Percentiles rank a stretch among this genome's conserved stretches.
Evolutionary conservation across 2,113 vertebrate genomes (phyloP).

Genomic region (Paraplagusia blochii): DNA sequence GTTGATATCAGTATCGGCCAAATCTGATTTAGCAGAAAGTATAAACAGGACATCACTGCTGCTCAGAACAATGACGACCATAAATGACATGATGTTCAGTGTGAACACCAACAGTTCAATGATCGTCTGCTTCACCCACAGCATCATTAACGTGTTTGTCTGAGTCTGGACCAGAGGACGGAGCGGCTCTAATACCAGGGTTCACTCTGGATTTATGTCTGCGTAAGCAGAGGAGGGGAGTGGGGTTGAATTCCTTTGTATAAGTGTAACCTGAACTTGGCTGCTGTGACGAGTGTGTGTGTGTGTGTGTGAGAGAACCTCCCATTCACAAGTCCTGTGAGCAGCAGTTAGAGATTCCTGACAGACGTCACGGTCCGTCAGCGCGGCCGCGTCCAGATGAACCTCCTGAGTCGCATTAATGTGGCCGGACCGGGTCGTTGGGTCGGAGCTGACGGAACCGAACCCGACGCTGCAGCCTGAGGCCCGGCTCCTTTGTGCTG

Average conservation of each 20-base stretch:
- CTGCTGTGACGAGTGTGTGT: slow-evolving; percentile 41
- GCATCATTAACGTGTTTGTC: too few relatives aligned
- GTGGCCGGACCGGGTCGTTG: slow-evolving; percentile 38
- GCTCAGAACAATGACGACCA: too few relatives aligned
- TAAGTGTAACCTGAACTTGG: slow-evolving; percentile 66
- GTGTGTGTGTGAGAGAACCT: slow-evolving; percentile 21
- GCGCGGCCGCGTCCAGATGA: too few relatives aligned
- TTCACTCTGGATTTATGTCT: slow-evolving; percentile 30
- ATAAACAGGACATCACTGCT: too few relatives aligned
- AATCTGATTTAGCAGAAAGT: too few relatives aligned
- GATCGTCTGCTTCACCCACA: not conserved
- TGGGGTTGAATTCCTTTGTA: slow-evolving; percentile 64
- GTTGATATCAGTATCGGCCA: too few relatives aligned
- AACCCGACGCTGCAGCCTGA: slow-evolving; percentile 43
- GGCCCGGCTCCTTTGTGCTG: slow-evolving; percentile 25
- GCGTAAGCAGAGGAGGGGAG: slow-evolving; percentile 42
- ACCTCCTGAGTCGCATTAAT: slow-evolving; percentile 58
- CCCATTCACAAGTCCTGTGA: slow-evolving; percentile 69
- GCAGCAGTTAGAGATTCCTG: slow-evolving; percentile 60
- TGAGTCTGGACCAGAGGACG: not conserved
- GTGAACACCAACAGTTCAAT: too few relatives aligned
- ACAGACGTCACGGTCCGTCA: too few relatives aligned
- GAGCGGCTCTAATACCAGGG: slow-evolving; percentile 22
- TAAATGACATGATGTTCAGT: too few relatives aligned
- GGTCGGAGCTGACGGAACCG: slow-evolving; percentile 36